Conservation (phyloP, 2,797 vertebrate species). For the Remorina albescens region DNA sequence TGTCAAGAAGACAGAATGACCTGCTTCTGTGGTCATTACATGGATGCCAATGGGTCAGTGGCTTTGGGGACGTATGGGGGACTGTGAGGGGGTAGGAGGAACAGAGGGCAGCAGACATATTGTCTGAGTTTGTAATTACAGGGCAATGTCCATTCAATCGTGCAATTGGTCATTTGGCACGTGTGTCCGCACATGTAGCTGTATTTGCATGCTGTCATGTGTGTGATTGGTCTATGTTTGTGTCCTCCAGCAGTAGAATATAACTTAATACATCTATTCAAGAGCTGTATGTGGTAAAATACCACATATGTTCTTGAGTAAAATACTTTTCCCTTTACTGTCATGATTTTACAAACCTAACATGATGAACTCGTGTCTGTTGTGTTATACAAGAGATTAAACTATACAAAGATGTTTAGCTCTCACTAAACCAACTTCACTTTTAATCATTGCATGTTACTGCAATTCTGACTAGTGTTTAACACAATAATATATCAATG, state of each 20-base stretch:
- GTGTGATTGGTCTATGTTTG: conserved; percentile 6
- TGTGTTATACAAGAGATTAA: neutral
- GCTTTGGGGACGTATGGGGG: conserved; percentile 55
- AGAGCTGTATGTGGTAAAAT: no score
- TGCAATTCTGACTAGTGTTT: neutral
- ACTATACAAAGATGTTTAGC: neutral
- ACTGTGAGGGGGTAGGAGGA: conserved; percentile 37
- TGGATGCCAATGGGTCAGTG: conserved; percentile 66
- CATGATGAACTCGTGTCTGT: neutral
- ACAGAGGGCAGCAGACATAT: conserved; percentile 71
- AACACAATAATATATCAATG: neutral
- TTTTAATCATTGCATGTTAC: conserved; percentile 1
- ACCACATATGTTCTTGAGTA: no score
- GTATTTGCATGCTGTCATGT: conserved; percentile 25
- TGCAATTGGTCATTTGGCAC: conserved; percentile 48
- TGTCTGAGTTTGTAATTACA: conserved; percentile 75
- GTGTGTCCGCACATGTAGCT: conserved; percentile 26
- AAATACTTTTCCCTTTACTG: neutral
- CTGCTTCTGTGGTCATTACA: conserved; percentile 74
- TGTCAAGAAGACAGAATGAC: conserved; percentile 73
- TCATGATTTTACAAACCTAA: neutral
- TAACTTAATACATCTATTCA: neutral
- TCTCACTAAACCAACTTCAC: neutral
- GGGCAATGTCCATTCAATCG: conserved; percentile 61
- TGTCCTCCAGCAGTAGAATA: neutral